Conservation (phyloP, 64 coral and sea anemone species). For the Porites australiensis region DNA sequence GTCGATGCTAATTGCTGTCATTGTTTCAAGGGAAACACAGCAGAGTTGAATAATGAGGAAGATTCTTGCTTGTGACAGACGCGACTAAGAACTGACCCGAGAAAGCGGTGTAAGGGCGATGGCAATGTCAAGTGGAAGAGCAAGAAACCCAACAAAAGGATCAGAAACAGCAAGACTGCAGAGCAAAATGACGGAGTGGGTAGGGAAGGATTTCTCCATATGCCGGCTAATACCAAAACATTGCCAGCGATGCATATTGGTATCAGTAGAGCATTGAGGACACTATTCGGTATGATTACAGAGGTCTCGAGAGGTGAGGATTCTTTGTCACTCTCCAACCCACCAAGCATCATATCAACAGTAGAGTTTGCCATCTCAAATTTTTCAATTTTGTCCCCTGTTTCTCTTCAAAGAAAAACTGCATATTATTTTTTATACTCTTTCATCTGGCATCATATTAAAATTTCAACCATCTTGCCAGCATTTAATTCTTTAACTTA, state of each 20-base stretch:
- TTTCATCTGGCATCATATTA: too few relatives aligned
- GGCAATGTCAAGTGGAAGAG: background rate
- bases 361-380: too few relatives aligned
- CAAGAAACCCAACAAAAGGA: background rate
- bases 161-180: slow-evolving; percentile 1
- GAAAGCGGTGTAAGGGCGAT: background rate
- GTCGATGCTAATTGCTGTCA: background rate
- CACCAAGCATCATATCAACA: too few relatives aligned
- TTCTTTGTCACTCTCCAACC: too few relatives aligned
- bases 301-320: background rate
- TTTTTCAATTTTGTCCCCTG: too few relatives aligned
- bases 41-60: background rate
- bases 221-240: background rate
- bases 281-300: background rate
- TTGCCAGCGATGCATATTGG: background rate
- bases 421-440: too few relatives aligned
- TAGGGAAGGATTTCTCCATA: background rate
- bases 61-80: background rate
- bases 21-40: background rate
- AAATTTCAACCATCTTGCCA: too few relatives aligned
- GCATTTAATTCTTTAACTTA: too few relatives aligned
- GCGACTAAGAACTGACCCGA: too few relatives aligned
- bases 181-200: background rate
- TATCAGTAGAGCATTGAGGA: background rate
- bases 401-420: too few relatives aligned